Conservation (phyloP, 2,888 invertebrate genomes). For the Acleris cristana region DNA sequence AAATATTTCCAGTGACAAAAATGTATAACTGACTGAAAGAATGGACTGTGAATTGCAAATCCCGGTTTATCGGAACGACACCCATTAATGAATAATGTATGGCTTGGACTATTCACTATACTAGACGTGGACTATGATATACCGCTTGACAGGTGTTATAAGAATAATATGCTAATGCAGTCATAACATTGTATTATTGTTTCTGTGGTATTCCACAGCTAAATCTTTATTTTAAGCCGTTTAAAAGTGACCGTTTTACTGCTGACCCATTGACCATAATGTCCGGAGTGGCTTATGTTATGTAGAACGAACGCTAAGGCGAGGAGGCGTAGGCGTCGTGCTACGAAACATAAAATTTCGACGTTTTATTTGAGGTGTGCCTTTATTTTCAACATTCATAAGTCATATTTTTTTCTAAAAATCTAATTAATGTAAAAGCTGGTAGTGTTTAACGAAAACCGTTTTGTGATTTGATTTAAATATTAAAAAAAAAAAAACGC, state of each 20-base stretch:
- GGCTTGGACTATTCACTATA: background rate
- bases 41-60: conserved; percentile 46
- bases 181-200: conserved; percentile 17
- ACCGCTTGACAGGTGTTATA: conserved; percentile 27
- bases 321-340: conserved; percentile 16
- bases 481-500: background rate
- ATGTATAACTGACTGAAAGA: conserved; percentile 37
- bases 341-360: conserved; percentile 6
- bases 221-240: conserved; percentile 11
- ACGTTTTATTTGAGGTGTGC: background rate
- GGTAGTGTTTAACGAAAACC: too few relatives aligned
- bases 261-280: conserved; percentile 23
- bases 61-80: conserved; percentile 27
- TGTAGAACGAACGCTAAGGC: conserved; percentile 12
- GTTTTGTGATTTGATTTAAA: background rate
- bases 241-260: background rate
- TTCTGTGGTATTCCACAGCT: conserved; percentile 3
- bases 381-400: too few relatives aligned
- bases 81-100: conserved; percentile 32
- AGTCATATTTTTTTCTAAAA: too few relatives aligned
- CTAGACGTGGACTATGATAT: conserved; percentile 12
- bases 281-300: conserved; percentile 4
- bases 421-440: too few relatives aligned
- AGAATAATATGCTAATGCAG: conserved; percentile 23
- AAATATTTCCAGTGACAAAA: conserved; percentile 12